phyloP scores from a whole-genome alignment of 2,113 vertebrate genomes.

The Geococcyx californianus region DNA sequence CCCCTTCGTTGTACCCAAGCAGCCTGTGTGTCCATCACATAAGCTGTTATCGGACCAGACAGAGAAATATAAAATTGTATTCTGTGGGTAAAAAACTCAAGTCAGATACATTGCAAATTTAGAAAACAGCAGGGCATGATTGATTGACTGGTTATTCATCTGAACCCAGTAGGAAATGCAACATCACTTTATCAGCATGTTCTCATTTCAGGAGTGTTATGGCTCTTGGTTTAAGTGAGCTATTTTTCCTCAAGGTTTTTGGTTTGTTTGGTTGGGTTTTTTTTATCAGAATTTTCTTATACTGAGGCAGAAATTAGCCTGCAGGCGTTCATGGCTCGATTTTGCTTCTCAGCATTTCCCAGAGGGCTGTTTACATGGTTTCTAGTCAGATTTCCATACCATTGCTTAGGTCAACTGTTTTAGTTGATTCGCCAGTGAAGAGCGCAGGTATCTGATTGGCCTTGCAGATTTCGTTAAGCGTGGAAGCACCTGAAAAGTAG shows the following conservation, averaged over 20 bases:
- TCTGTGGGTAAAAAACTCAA: constrained; percentile 1
- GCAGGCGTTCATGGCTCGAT: not conserved
- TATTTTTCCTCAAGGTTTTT: not conserved
- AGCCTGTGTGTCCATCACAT: not conserved
- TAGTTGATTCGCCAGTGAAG: not conserved
- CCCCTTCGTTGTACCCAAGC: not conserved
- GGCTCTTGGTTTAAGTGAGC: constrained; percentile 16
- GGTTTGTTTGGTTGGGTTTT: too few species aligned
- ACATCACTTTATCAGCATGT: constrained; percentile 1
- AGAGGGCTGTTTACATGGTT: not conserved
- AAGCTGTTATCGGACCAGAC: not conserved
- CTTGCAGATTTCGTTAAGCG: not conserved
- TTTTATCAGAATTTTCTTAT: not conserved
- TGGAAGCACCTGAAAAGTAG: not conserved
- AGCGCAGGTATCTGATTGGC: not conserved
- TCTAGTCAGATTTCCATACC: not conserved
- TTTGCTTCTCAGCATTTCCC: not conserved
- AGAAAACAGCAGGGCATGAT: constrained; percentile 24
- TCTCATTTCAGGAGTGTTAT: constrained; percentile 4
- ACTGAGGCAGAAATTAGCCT: not conserved
- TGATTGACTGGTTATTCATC: constrained; percentile 42
- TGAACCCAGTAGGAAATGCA: constrained; percentile 38
- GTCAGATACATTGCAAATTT: constrained; percentile 12
- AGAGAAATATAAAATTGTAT: constrained; percentile 10
- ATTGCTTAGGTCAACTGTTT: not conserved